Evolutionary conservation across 64 coral and sea anemone genomes (phyloP), one percentile per base, ranked within the genome.

Genomic region (Actinia equina): DNA sequence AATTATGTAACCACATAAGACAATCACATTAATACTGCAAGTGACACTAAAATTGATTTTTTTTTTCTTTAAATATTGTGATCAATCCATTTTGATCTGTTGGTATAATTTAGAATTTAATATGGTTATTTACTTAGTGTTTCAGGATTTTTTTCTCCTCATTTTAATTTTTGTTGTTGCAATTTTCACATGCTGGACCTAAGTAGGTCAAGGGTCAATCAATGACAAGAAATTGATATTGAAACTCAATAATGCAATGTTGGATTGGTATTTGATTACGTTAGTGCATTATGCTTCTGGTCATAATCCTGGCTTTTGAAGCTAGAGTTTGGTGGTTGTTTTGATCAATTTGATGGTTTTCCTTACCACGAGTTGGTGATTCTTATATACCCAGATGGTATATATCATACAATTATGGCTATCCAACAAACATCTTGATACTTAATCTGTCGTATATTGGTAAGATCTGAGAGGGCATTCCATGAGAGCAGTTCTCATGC

Each of bases 131-230:
- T 54, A 54, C 52, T 12, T 8, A 54, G 6, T 54, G 52, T 54
- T 12, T 54, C 2, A 54, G 52, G 52, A 27, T 26, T 71, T 71
- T 74, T n/a, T 71, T 41, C 19, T 65, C 5, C 46, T 6, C 46
- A 1, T 49, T 6, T 49, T 49, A 4, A n/a, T 65, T 65, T 22
- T 22, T 65, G 22, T 23, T 13, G 3, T 23, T 22, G 18, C 22
- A 22, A 65, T 19, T 65, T 23, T 65, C 12, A 22, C 17, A 22
- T 65, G 4, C 20, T 65, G 62, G 62, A 9, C 13, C 69, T 74
- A 4, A 27, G 20, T n/a, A 74, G 69, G 69, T 74, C 25, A 74
- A 74, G 69, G 69, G 69, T 74, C 69, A 74, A 74, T 74, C 58
- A 86, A 42, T 84, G 81, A 52, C 81, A 79, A 12, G 41, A 17